phyloP scores from a whole-genome alignment of 2,888 invertebrate species.

The Priocnemis perturbator region DNA sequence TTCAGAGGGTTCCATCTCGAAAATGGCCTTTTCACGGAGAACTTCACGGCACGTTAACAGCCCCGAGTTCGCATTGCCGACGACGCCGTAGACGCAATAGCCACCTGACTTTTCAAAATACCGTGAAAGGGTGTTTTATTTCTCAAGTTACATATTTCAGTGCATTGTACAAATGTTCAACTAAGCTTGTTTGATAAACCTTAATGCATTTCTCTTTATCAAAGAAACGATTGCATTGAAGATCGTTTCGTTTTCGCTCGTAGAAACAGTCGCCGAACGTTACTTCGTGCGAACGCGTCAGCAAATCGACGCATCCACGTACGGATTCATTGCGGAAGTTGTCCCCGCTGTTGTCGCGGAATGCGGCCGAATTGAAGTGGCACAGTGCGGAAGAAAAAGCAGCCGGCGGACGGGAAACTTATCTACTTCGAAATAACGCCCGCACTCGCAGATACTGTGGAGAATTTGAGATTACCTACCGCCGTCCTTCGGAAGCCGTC shows the following conservation, averaged over 20 bases:
- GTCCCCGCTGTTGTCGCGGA: no score
- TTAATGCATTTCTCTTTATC: no score
- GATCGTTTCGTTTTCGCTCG: no score
- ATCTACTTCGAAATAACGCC: conserved; percentile 34
- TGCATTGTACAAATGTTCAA: no score
- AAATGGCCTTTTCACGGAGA: conserved; percentile 59
- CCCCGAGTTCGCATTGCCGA: conserved; percentile 27
- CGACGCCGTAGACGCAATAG: not conserved
- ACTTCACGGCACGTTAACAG: conserved; percentile 54
- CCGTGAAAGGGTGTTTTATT: conserved; percentile 8
- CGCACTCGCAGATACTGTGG: conserved; percentile 12
- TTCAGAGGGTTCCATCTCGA: conserved; percentile 51
- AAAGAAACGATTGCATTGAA: no score
- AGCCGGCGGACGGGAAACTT: conserved; percentile 22
- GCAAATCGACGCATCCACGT: not conserved
- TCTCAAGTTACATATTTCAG: no score
- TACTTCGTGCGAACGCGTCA: conserved; percentile 19
- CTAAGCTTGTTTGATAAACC: no score
- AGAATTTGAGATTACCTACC: conserved; percentile 40
- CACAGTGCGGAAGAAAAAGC: conserved; percentile 1
- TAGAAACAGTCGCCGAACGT: not conserved
- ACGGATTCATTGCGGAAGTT: no score
- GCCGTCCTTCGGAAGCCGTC: conserved; percentile 55
- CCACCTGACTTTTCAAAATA: conserved; percentile 8
- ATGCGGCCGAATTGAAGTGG: not conserved